Evolutionary conservation across 2,888 invertebrate species (phyloP), one percentile per base, ranked within the genome.

Genomic region (Drosophila paranaensis): DNA sequence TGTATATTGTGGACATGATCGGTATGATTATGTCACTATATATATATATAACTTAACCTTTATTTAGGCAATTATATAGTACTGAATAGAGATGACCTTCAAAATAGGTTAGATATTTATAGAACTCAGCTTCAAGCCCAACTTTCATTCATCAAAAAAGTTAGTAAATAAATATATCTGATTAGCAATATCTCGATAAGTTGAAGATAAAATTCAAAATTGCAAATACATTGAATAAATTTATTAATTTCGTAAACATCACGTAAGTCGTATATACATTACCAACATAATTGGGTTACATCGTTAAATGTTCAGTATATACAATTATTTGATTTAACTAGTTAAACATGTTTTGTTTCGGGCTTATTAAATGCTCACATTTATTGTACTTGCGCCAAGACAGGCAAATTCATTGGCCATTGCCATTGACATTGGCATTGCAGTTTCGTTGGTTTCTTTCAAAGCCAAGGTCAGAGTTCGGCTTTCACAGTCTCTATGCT

Each of bases 181-280:
- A 20, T 20, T 20, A 20, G 20, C 20, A 1, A 20, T 2, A 1
- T 20, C 20, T 20, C 20, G 2, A 20, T 20, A 20, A 20, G 20
- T 20, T 20, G 2, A 20, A 20, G 20, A 20, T 20, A 20, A 20
- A 20, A 20, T 20, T 2, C 20, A 20, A 20, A 20, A 20, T 20
- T 20, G 20, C 20, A 30, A 58, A n/a, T 63, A 71, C 42, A 72
- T 58, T 55, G 43, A 65, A 60, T 56, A 50, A 61, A 61, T 75
- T 77, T 60, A 80, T 80, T 77, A 66, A 71, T 87, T 83, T 87
- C 75, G 72, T 84, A 83, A 88, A 79, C 76, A 70, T 79, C 46
- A 75, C 75, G 61, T 51, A 77, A 73, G 45, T 77, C 65, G n/a
- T 71, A 53, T 71, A 65, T 75, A 79, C 71, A 75, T 50, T 45